Percentiles rank a stretch among this genome's conserved stretches.
These are phyloP conservation scores for Falco punctatus DNA, from an alignment of 2,113 vertebrate species.

Conservation along the genomic window DNA sequence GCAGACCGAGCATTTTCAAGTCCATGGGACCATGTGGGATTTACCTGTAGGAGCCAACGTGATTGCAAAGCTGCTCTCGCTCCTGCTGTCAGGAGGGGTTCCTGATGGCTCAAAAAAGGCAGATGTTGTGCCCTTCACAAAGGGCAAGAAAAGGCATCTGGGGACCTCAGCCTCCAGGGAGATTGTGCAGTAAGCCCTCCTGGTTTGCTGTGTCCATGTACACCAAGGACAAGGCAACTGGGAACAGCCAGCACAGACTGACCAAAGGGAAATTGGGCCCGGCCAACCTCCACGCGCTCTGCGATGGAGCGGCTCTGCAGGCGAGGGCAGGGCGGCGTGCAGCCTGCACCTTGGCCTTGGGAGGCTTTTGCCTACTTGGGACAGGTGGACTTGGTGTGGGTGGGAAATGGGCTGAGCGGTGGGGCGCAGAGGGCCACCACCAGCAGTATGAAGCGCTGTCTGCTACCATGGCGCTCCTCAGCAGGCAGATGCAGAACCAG, in stretches of 20 bases:
- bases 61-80: neutral
- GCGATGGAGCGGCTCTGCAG: accelerated
- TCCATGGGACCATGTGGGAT: neutral
- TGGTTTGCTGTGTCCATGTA: neutral
- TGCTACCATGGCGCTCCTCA: neutral
- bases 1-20: neutral
- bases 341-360: neutral
- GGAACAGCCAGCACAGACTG: neutral
- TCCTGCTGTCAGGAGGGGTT: neutral
- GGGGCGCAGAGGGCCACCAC: neutral
- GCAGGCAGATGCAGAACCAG: neutral
- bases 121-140: neutral
- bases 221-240: neutral
- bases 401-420: neutral
- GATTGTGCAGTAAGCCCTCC: neutral
- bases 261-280: neutral
- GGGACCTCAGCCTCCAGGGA: neutral
- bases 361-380: neutral
- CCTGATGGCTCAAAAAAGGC: neutral
- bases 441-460: neutral
- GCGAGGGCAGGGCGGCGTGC: neutral
- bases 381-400: neutral
- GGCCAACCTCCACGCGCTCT: neutral
- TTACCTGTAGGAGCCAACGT: neutral
- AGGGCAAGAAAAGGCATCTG: neutral